phyloP scores from a whole-genome alignment of 2,113 vertebrate species.

The Pseudopodoces humilis region DNA sequence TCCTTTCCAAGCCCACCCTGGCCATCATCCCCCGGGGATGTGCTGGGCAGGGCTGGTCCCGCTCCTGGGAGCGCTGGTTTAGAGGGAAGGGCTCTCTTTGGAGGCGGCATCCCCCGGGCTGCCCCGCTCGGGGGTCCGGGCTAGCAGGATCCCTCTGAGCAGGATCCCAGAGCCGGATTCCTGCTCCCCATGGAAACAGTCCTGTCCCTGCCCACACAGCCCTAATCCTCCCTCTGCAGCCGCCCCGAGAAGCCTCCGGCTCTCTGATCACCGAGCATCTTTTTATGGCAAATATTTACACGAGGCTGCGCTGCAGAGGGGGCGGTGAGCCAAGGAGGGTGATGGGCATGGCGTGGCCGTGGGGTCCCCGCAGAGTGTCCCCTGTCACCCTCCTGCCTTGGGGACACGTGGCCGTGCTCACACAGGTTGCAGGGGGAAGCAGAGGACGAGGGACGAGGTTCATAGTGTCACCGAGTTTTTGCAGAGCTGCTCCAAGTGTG shows the following conservation, averaged over 20 bases:
- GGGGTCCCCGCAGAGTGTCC: rapidly evolving
- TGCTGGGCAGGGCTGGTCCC: background rate
- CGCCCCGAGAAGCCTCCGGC: constrained; percentile 59
- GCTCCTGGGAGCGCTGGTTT: rapidly evolving
- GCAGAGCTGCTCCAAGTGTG: background rate
- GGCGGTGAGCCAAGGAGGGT: background rate
- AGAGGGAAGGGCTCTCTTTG: background rate
- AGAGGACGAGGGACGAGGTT: background rate
- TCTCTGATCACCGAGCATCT: constrained; percentile 68
- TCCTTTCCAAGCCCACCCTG: background rate
- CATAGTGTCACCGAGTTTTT: rapidly evolving
- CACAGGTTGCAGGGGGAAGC: rapidly evolving
- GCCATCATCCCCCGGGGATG: background rate
- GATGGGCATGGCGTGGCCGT: rapidly evolving
- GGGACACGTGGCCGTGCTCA: background rate
- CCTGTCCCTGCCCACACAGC: constrained; percentile 60
- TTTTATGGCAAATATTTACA: constrained; percentile 68
- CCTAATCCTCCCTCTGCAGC: constrained; percentile 63
- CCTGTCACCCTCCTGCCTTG: rapidly evolving
- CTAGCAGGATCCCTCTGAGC: background rate
- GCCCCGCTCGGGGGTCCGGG: background rate
- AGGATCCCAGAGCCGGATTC: constrained; percentile 58
- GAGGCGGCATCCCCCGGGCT: background rate
- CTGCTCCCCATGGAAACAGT: constrained; percentile 75
- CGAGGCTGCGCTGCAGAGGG: too few relatives aligned